Conservation (phyloP, 2,113 vertebrate genomes). For the Alethe castanea region DNA sequence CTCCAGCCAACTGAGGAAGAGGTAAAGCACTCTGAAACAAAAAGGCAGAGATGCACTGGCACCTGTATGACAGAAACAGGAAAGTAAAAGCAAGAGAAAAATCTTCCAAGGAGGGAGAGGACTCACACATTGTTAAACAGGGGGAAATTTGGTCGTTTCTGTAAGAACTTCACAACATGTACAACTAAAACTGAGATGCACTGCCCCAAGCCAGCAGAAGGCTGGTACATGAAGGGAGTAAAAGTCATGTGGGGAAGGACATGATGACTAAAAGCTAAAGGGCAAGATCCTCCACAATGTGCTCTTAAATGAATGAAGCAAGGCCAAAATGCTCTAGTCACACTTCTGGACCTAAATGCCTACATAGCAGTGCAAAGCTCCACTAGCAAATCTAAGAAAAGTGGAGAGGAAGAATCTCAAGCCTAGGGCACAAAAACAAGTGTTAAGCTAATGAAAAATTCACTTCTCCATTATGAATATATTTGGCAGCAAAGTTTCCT, state of each 20-base stretch:
- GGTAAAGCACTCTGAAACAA: neutral
- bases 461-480: neutral
- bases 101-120: neutral
- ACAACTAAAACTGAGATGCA: neutral
- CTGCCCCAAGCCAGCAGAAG: neutral
- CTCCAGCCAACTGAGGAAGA: neutral
- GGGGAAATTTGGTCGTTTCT: neutral
- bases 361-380: neutral
- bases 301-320: neutral
- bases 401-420: neutral
- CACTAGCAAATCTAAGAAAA: neutral
- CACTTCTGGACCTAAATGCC: neutral
- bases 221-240: neutral
- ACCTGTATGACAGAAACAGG: neutral
- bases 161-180: neutral
- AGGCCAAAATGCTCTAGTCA: neutral
- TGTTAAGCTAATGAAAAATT: neutral
- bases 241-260: neutral
- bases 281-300: neutral
- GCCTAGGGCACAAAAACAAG: neutral
- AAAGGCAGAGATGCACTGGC: neutral
- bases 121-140: neutral
- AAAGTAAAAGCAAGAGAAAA: neutral
- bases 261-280: neutral
- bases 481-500: neutral